Evolutionary conservation across 2,113 vertebrate species (phyloP), one percentile per base, ranked within the genome.

Genomic region (Scolopax mira): DNA sequence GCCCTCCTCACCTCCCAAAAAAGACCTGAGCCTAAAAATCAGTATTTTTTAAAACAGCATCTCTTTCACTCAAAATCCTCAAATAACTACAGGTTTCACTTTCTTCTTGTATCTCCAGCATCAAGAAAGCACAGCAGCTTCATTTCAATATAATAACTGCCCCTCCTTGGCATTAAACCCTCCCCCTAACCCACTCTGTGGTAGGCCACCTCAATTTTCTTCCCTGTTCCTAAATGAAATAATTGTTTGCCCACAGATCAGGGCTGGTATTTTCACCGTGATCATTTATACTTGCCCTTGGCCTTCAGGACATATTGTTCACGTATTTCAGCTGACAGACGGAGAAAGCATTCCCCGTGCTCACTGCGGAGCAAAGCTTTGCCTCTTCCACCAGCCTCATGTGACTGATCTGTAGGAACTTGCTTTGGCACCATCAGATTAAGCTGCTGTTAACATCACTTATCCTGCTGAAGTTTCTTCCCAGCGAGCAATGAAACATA

Each of bases 401-500:
- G 90, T 85, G 90, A 88, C 85, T 24, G 92, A 88, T 95, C 33
- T 97, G 94, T 79, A 96, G 93, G 90, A 92, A 96, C 93, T 96
- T 96, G 93, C 95, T 96, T 80, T 83, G 85, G 94, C 96, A 90
- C 95, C 93, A 95, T 91, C 93, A 91, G 93, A 93, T 96, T 79
- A 96, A 96, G 82, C 11, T 66, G 89, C 93, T 93, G 91, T 91
- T 94, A 94, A 88, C 93, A 96, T 91, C 89, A 46, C 44, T 95
- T 64, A 94, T 39, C 94, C 94, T 15, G 93, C 33, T 69, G 58
- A 24, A 90, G 67, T 5, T 88, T 85, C 91, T 93, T 94, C 93
- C 81, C 93, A 83, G 91, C 25, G 82, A 96, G 94, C 95, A 90
- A 94, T 62, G 88, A 80, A 85, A 91, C 85, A 54, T 73, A 58